Base-by-base conservation (phyloP, 2,797 vertebrate species). In the Discoglossus pictus region DNA sequence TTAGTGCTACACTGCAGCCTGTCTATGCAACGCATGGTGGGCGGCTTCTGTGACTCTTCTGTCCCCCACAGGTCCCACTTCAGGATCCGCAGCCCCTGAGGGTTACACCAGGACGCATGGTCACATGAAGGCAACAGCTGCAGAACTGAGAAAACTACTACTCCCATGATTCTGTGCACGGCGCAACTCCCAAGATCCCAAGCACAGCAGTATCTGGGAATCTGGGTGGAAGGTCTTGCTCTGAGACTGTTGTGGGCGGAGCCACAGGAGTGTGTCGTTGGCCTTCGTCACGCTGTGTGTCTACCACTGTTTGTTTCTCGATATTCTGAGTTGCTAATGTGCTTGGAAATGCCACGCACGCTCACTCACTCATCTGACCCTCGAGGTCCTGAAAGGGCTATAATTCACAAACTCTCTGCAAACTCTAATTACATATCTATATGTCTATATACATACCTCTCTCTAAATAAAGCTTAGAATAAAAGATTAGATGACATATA, bases 21-120 rank as follows among this genome's bases (percentile, higher is more conserved):
- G n/a, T n/a, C n/a, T n/a, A n/a, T n/a, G n/a, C n/a, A n/a, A n/a
- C n/a, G n/a, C n/a, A n/a, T n/a, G n/a, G n/a, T n/a, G n/a, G n/a
- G n/a, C n/a, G n/a, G 4, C 8, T 11, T n/a, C 36, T 12, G 5
- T 39, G 36, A 3, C 13, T 39, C 36, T n/a, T 12, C 36, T 39
- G 8, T 39, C 3, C 13, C 36, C 36, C 36, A 4, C 3, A 11
- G 5, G 13, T 11, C 13, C 36, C 13, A 8, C 11, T n/a, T n/a
- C n/a, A n/a, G 8, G 5, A 39, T 39, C 36, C 36, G 5, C 11
- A 8, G 6, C 8, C 13, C 36, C 8, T 3, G 44, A 24, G 21
- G 66, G 66, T 69, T 69, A 69, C 48, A 21, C 50, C 66, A 69
- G 66, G 66, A 61, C 66, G 66, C 39, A 15, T 11, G 11, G 21